Conservation (phyloP, 2,113 vertebrate species). For the Aegithalos caudatus region DNA sequence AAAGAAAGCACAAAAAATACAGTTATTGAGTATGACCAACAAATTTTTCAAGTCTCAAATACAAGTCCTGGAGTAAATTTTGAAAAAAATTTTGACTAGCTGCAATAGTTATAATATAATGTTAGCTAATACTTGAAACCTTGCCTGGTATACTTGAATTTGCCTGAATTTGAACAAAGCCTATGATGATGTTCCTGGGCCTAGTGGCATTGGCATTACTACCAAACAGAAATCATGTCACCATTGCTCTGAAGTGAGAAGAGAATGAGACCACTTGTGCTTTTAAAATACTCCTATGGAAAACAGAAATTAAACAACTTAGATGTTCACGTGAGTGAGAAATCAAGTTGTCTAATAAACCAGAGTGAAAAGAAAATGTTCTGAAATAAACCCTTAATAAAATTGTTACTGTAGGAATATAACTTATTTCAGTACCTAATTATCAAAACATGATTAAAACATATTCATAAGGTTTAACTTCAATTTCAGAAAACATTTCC, state of each 20-base stretch:
- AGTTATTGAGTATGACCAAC: background rate
- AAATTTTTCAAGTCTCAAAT: background rate
- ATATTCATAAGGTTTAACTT: background rate
- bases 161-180: background rate
- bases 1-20: background rate
- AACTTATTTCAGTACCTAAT: background rate
- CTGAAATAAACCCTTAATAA: background rate
- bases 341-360: background rate
- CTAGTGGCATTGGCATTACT: background rate
- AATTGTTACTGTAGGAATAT: background rate
- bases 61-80: background rate
- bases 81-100: background rate
- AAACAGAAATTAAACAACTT: background rate
- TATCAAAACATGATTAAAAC: background rate
- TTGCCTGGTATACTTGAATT: background rate
- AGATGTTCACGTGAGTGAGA: background rate
- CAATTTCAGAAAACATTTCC: background rate
- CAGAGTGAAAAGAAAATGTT: background rate
- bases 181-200: background rate
- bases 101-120: background rate
- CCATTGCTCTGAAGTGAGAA: background rate
- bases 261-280: background rate
- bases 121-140: background rate
- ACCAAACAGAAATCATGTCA: background rate
- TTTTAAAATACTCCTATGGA: background rate